A percentile compares a stretch with the other conserved stretches of the same genome.
phyloP scores from a whole-genome alignment of 2,888 invertebrate genomes.

The Protophormia terraenovae region DNA sequence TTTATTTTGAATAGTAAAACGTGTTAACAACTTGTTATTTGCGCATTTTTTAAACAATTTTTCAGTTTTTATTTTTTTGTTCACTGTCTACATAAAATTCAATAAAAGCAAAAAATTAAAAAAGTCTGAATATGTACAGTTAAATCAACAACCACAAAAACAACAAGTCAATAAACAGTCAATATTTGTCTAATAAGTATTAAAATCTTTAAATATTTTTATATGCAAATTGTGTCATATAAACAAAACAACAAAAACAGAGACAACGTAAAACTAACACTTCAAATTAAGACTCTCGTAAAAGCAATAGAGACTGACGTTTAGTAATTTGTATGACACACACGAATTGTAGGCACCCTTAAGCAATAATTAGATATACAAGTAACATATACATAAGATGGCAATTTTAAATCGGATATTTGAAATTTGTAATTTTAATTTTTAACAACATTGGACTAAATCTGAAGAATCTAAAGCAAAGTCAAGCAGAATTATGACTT shows the following conservation, averaged over 20 bases:
- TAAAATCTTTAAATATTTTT: slow-evolving; percentile 24
- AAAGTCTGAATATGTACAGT: too few species aligned
- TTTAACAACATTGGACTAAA: too few species aligned
- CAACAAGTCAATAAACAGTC: not conserved
- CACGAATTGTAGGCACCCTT: not conserved
- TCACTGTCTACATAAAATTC: not conserved
- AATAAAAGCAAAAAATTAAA: not conserved
- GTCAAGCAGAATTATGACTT: too few species aligned
- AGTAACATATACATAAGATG: too few species aligned
- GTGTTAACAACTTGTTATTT: slow-evolving; percentile 62
- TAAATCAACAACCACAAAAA: slow-evolving; percentile 15
- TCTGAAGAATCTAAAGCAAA: too few species aligned
- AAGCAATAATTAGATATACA: too few species aligned
- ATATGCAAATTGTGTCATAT: slow-evolving; percentile 52
- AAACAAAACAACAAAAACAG: not conserved
- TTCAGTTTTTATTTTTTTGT: slow-evolving; percentile 22
- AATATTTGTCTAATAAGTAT: not conserved
- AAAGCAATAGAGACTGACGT: not conserved
- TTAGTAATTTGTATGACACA: not conserved
- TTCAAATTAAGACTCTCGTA: not conserved
- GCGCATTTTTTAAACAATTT: slow-evolving; percentile 16
- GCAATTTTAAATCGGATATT: too few species aligned
- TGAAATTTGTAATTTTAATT: too few species aligned
- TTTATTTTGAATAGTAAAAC: slow-evolving; percentile 57
- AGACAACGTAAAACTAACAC: not conserved